Base-by-base conservation (phyloP, 2,888 invertebrate genomes). In the Hedya salicella region DNA sequence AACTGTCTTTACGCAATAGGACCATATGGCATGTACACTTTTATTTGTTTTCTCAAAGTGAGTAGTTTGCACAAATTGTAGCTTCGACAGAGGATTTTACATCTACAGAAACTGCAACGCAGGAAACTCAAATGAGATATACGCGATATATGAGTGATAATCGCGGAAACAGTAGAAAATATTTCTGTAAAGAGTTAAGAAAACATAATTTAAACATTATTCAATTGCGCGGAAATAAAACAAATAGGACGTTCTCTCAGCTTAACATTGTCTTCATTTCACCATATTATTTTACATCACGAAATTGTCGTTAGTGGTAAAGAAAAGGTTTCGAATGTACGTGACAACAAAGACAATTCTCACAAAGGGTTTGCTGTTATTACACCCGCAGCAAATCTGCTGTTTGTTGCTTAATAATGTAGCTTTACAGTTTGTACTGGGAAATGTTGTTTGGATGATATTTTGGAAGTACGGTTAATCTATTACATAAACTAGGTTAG, bases 331-430 rank as follows among this genome's bases (percentile, higher is more conserved):
- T 50, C 16, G 36, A 53, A 49, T 68, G 69, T 67, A 62, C 61
- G 46, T 67, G 68, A 65, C 67, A 62, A 61, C 62, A 67, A 68
- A 68, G 69, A 68, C 68, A 65, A 62, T 54, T 54, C 49, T 52
- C 42, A 68, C 71, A 71, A 71, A 65, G 61, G 53, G 49, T 62
- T 52, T 42, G 57, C 46, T 49, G 66, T 68, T 70, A 70, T 68
- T 70, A 62, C 69, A 67, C 56, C 36, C 49, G 30, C 32, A 32
- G 62, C 44, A 46, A 53, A 62, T 48, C 62, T 62, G 46, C 62
- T 25, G 36, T 42, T 42, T 50, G 50, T 50, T 42, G 25, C 32
- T 53, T 53, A 46, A 62, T 62, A 62, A 50, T 25, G 52, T 17
- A 52, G 40, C 25, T 13, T 61, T n/a, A 13, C 21, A 25, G 39